Evolutionary conservation across 2,113 vertebrate genomes (phyloP).

Genomic region (Strigops habroptila): DNA sequence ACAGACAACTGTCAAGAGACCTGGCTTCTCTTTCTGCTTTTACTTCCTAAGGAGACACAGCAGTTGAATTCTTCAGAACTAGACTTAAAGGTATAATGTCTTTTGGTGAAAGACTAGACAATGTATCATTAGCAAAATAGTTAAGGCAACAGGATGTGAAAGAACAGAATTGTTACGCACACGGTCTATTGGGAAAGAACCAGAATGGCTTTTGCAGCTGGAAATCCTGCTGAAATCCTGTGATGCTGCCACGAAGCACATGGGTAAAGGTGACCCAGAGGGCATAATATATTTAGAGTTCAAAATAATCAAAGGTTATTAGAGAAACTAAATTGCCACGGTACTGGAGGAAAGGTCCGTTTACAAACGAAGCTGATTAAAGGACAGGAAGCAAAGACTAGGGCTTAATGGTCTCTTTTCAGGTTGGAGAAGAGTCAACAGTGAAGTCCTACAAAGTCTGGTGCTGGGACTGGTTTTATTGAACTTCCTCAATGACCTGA

Average conservation of each 20-base stretch:
- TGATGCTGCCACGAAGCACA: neutral
- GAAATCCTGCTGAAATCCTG: neutral
- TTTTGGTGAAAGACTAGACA: neutral
- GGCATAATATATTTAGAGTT: neutral
- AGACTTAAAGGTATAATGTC: neutral
- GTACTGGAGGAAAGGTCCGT: neutral
- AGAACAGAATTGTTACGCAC: neutral
- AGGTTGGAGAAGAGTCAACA: neutral
- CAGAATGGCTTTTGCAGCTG: neutral
- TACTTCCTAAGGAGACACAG: neutral
- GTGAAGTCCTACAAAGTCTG: neutral
- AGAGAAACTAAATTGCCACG: neutral
- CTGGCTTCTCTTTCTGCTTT: neutral
- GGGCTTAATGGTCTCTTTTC: neutral
- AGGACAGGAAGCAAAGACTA: neutral
- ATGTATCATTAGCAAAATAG: neutral
- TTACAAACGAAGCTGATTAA: neutral
- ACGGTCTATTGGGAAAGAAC: neutral
- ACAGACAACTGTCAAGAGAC: neutral
- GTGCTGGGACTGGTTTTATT: neutral
- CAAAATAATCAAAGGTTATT: neutral
- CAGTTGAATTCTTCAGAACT: neutral
- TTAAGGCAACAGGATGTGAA: neutral
- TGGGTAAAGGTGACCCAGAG: neutral
- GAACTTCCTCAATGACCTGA: neutral